phyloP scores from a whole-genome alignment of 2,113 vertebrate genomes.

The Rhabdornis inornatus region DNA sequence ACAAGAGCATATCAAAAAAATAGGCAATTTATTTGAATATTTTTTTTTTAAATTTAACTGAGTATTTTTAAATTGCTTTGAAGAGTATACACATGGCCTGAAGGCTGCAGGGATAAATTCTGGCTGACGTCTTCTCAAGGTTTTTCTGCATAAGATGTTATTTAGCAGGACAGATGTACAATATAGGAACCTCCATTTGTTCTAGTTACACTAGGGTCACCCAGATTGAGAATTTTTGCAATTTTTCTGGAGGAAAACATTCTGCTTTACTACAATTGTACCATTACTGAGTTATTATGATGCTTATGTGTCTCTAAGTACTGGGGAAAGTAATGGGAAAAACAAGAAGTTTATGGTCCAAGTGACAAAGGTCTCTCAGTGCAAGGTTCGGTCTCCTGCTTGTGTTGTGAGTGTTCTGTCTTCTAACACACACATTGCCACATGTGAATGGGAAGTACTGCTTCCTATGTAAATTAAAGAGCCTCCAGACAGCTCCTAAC shows the following conservation, averaged over 20 bases:
- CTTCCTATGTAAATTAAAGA: background rate
- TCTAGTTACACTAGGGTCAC: background rate
- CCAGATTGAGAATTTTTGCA: background rate
- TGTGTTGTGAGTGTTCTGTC: background rate
- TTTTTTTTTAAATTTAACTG: background rate
- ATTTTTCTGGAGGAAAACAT: background rate
- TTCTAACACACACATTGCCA: background rate
- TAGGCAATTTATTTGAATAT: background rate
- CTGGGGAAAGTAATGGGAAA: background rate
- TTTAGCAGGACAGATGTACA: background rate
- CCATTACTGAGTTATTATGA: background rate
- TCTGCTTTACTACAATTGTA: background rate
- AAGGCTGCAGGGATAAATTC: background rate
- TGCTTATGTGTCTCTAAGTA: background rate
- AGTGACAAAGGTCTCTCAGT: background rate
- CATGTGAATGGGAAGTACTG: background rate
- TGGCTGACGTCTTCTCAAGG: background rate
- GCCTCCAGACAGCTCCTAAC: background rate
- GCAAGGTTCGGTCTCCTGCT: background rate
- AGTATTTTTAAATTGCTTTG: background rate
- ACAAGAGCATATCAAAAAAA: background rate
- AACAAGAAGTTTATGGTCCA: background rate
- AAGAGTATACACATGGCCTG: background rate
- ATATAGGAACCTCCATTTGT: background rate
- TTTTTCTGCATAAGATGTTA: background rate